Evolutionary conservation across 2,797 vertebrate genomes (phyloP).

Genomic region (Triplophysa yarkandensis): DNA sequence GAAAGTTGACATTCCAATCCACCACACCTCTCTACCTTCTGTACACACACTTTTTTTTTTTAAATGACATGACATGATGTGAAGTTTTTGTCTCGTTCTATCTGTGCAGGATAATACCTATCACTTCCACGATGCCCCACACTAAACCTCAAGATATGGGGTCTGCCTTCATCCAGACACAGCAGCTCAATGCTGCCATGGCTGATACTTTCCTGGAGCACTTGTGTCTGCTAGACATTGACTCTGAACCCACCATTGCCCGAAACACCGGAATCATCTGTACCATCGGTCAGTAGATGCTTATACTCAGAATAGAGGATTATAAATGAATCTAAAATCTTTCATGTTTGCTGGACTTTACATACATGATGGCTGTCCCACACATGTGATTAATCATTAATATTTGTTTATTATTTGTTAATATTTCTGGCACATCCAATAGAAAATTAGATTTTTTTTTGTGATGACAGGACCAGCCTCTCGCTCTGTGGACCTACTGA

Average conservation of each 20-base stretch:
- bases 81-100: background rate
- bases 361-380: too few relatives aligned
- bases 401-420: too few relatives aligned
- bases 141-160: slow-evolving; percentile 82
- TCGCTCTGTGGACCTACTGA: slow-evolving; percentile 88
- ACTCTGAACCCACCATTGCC: slow-evolving; percentile 91
- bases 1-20: background rate
- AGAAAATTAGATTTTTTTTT: background rate
- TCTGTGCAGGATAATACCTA: slow-evolving; percentile 61
- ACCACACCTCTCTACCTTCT: background rate
- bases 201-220: slow-evolving; percentile 98
- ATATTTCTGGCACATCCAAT: too few relatives aligned
- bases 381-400: too few relatives aligned
- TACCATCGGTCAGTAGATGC: slow-evolving; percentile 88
- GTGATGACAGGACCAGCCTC: slow-evolving; percentile 88
- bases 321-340: background rate
- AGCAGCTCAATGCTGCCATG: slow-evolving; percentile 94
- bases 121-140: slow-evolving; percentile 75
- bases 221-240: slow-evolving; percentile 96
- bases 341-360: too few relatives aligned
- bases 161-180: slow-evolving; percentile 93
- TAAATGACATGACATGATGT: too few relatives aligned
- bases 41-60: too few relatives aligned
- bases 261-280: slow-evolving; percentile 99
- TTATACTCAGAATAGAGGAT: background rate